Evolutionary conservation across 2,888 invertebrate species (phyloP).

Genomic region (Pristionchus maxplancki): DNA sequence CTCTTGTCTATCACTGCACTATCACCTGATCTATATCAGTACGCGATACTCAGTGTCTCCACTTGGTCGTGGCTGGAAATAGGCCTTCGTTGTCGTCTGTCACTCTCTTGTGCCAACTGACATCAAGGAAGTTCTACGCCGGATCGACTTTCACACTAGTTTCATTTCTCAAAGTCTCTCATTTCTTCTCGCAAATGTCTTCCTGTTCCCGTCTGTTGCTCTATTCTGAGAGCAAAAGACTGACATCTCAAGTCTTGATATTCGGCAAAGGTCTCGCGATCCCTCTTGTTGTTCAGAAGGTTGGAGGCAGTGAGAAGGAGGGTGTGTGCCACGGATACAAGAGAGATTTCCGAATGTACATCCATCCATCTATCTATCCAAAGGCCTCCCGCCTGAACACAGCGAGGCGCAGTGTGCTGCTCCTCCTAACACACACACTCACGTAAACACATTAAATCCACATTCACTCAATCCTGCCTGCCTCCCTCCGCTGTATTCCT

Average conservation of each 20-base stretch:
- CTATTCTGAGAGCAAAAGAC: background rate
- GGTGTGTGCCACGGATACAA: background rate
- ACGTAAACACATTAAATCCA: constrained; percentile 46
- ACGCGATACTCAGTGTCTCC: background rate
- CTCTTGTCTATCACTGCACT: background rate
- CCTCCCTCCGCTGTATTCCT: background rate
- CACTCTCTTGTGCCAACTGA: background rate
- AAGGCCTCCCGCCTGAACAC: constrained; percentile 9
- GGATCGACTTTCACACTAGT: background rate
- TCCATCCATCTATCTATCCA: constrained; percentile 22
- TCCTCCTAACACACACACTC: constrained; percentile 1
- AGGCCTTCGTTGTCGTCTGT: background rate
- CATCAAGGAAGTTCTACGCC: constrained; percentile 18
- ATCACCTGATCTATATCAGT: background rate
- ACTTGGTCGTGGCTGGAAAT: background rate
- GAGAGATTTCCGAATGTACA: constrained; percentile 11
- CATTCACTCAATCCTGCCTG: constrained; percentile 31
- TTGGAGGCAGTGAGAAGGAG: background rate
- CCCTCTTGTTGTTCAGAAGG: background rate
- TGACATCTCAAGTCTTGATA: background rate
- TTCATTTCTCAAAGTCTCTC: background rate
- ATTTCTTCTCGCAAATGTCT: background rate
- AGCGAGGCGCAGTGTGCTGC: background rate
- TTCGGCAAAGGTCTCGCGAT: background rate
- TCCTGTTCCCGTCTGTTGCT: background rate